A percentile compares a stretch with the other conserved stretches of the same genome.
Conservation (phyloP, 2,888 invertebrate genomes). For the Rhopalosiphum nymphaeae region DNA sequence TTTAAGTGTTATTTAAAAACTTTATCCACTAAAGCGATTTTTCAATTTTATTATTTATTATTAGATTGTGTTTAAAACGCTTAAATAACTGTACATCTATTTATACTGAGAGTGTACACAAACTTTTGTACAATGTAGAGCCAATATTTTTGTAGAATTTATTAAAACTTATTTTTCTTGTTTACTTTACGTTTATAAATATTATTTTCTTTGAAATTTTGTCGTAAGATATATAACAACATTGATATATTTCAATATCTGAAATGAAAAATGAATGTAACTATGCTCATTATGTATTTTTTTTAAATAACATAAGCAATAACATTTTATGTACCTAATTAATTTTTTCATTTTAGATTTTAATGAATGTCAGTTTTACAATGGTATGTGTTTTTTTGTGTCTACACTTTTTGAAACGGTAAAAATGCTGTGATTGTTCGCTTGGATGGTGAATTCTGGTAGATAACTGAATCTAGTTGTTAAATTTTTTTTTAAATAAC, state of each 20-base stretch:
- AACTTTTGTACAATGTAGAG: not conserved
- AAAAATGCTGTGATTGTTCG: not conserved
- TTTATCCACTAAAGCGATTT: not conserved
- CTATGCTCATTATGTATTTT: not conserved
- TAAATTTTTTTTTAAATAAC: not conserved
- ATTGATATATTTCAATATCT: not conserved
- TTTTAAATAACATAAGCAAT: not conserved
- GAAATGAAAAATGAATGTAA: not conserved
- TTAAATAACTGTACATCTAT: conserved; percentile 31
- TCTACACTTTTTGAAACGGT: not conserved
- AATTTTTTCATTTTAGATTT: not conserved
- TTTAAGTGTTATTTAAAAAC: not conserved
- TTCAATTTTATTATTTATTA: conserved; percentile 23
- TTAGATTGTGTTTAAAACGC: conserved; percentile 19
- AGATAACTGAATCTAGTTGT: not conserved
- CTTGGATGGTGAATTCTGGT: not conserved
- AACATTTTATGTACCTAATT: not conserved
- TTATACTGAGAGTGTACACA: not conserved
- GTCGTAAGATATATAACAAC: not conserved
- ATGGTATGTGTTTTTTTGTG: not conserved
- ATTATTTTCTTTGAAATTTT: conserved; percentile 9
- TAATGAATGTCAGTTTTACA: not conserved
- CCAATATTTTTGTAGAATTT: conserved; percentile 7
- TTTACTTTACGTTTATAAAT: conserved; percentile 38
- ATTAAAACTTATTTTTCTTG: conserved; percentile 3